Percentiles rank a stretch among this genome's conserved stretches.
Conservation (phyloP, 1,140 invertebrate genomes). For the Drosophila nigromelanica region DNA sequence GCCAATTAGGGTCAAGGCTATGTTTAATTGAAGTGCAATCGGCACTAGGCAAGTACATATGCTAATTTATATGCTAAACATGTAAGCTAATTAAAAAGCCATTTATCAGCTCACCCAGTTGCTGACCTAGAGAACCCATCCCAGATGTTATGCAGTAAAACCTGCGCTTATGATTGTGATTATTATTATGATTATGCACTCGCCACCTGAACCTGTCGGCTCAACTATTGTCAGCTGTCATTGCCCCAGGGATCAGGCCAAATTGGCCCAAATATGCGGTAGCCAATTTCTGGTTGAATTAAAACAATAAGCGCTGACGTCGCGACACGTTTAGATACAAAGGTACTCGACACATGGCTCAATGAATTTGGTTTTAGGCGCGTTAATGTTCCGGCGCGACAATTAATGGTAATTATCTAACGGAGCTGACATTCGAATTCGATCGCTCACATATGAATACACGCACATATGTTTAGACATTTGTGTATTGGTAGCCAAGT, state of each 20-base stretch:
- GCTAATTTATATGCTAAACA: neutral
- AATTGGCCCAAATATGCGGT: conserved; percentile 13
- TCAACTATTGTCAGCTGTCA: conserved; percentile 34
- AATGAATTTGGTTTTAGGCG: conserved; percentile 64
- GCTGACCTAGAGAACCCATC: conserved; percentile 11
- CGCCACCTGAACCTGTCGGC: conserved; percentile 43
- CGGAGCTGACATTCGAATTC: conserved; percentile 49
- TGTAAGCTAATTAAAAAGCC: conserved; percentile 67
- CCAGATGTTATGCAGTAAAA: conserved; percentile 11
- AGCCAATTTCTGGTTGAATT: conserved; percentile 46
- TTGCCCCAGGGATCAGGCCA: conserved; percentile 16
- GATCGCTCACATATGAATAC: conserved; percentile 20
- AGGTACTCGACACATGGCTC: conserved; percentile 61
- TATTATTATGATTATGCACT: conserved; percentile 44
- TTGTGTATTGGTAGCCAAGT: conserved; percentile 39
- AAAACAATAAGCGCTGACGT: conserved; percentile 74
- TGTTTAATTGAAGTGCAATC: conserved; percentile 55
- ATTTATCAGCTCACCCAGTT: conserved; percentile 50
- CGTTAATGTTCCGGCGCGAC: conserved; percentile 47
- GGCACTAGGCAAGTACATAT: conserved; percentile 13
- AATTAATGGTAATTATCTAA: conserved; percentile 76
- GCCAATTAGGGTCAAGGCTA: conserved; percentile 75
- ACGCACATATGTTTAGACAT: conserved; percentile 8
- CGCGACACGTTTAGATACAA: conserved; percentile 33
- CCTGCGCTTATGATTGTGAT: conserved; percentile 5